Evolutionary conservation across 2,113 vertebrate species (phyloP).

Genomic region (Ahaetulla prasina): DNA sequence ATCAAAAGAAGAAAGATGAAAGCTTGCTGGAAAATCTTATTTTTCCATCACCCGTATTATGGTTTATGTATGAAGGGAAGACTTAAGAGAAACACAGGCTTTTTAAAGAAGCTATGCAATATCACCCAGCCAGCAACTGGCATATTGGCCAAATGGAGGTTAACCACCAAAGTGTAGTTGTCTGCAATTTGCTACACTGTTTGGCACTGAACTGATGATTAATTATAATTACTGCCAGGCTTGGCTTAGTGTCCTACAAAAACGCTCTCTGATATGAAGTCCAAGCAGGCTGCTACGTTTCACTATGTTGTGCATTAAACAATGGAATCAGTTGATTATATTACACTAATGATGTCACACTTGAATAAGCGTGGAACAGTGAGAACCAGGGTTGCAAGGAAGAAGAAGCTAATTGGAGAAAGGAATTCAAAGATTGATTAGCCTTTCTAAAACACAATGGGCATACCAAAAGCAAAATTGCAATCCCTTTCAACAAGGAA

Average conservation of each 20-base stretch:
- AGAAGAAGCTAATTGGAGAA: not conserved
- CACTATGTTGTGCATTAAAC: not conserved
- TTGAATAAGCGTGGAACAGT: not conserved
- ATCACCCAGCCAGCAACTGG: not conserved
- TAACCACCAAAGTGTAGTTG: not conserved
- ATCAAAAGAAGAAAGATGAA: not conserved
- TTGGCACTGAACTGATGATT: not conserved
- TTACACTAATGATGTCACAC: not conserved
- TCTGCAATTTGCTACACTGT: not conserved
- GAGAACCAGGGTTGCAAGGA: not conserved
- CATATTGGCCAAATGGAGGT: not conserved
- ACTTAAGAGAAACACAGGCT: not conserved
- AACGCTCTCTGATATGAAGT: not conserved
- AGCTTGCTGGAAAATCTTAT: not conserved
- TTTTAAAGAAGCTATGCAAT: not conserved
- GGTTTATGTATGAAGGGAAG: not conserved
- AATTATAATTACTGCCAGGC: not conserved
- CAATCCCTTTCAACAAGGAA: not conserved
- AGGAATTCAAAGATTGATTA: not conserved
- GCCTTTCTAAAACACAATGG: not conserved
- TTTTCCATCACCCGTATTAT: not conserved
- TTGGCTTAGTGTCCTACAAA: not conserved
- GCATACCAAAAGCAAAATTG: not conserved
- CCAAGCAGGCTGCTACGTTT: not conserved
- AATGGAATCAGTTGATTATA: not conserved